phyloP scores from a whole-genome alignment of 2,888 invertebrate species.

The Adelphocoris suturalis region DNA sequence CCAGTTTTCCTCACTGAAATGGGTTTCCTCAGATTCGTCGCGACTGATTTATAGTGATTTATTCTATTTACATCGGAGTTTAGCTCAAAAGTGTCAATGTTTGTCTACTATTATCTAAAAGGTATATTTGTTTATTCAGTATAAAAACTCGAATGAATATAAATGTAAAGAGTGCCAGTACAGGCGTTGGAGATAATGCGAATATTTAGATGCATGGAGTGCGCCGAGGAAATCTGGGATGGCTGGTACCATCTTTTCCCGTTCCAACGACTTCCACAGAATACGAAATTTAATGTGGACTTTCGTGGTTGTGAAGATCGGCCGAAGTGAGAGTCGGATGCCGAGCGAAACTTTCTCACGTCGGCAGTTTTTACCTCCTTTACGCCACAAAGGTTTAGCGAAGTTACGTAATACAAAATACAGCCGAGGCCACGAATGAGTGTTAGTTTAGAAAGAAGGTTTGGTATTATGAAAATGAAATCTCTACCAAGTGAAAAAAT shows the following conservation, averaged over 20 bases:
- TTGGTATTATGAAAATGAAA: too few species aligned
- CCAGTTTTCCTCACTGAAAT: too few species aligned
- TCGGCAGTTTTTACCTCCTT: background rate
- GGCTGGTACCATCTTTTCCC: background rate
- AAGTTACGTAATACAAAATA: too few species aligned
- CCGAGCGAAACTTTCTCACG: background rate
- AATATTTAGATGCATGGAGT: conserved; percentile 12
- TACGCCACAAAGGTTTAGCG: too few species aligned
- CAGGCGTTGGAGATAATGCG: conserved; percentile 14
- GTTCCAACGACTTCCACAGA: background rate
- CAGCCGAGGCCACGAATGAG: too few species aligned
- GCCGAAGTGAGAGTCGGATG: background rate
- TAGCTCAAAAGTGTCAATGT: too few species aligned
- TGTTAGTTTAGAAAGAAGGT: too few species aligned
- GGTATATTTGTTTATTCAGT: background rate
- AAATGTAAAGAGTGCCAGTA: background rate
- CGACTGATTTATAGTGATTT: too few species aligned
- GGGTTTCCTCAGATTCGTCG: too few species aligned
- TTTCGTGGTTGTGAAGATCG: background rate
- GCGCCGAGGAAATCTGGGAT: conserved; percentile 1
- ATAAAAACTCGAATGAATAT: background rate
- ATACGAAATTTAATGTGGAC: conserved; percentile 9
- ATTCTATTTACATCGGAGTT: too few species aligned
- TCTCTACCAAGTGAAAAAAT: too few species aligned
- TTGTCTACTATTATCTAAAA: background rate